Evolutionary conservation across 2,888 invertebrate genomes (phyloP).

Genomic region (Pseudolycoriella hygida): DNA sequence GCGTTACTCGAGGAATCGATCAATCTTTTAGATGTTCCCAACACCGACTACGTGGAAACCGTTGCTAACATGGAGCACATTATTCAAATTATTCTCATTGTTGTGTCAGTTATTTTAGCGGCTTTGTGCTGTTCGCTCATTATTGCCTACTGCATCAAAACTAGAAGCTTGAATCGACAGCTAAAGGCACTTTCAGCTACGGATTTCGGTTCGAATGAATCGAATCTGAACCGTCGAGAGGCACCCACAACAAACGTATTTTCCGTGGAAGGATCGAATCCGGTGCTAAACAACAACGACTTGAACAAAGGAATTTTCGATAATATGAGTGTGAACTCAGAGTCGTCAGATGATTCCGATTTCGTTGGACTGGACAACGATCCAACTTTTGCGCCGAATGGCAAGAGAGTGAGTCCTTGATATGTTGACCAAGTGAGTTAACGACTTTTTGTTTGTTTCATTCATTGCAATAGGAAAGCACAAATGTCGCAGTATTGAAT

Average conservation of each 20-base stretch:
- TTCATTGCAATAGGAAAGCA: background rate
- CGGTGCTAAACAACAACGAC: constrained; percentile 39
- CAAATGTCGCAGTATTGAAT: background rate
- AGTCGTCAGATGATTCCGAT: constrained; percentile 36
- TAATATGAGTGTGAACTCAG: constrained; percentile 33
- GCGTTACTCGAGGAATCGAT: constrained; percentile 25
- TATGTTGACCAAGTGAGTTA: background rate
- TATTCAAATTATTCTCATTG: constrained; percentile 34
- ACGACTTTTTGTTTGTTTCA: background rate
- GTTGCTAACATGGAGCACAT: constrained; percentile 25
- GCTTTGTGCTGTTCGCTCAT: constrained; percentile 34
- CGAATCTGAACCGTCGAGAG: constrained; percentile 30
- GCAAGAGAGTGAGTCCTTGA: constrained; percentile 6
- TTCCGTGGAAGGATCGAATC: constrained; percentile 51
- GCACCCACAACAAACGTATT: constrained; percentile 53
- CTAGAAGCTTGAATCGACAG: constrained; percentile 36
- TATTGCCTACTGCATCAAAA: constrained; percentile 35
- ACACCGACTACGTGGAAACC: constrained; percentile 18
- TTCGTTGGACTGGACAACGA: constrained; percentile 47
- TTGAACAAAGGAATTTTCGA: constrained; percentile 8
- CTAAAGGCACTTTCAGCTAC: constrained; percentile 43
- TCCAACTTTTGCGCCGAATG: constrained; percentile 22
- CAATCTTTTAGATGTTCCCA: constrained; percentile 32
- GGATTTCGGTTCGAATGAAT: constrained; percentile 43
- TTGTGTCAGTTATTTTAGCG: constrained; percentile 33